phyloP scores from a whole-genome alignment of 2,888 invertebrate genomes.

The Tenthredo scrophulariae region DNA sequence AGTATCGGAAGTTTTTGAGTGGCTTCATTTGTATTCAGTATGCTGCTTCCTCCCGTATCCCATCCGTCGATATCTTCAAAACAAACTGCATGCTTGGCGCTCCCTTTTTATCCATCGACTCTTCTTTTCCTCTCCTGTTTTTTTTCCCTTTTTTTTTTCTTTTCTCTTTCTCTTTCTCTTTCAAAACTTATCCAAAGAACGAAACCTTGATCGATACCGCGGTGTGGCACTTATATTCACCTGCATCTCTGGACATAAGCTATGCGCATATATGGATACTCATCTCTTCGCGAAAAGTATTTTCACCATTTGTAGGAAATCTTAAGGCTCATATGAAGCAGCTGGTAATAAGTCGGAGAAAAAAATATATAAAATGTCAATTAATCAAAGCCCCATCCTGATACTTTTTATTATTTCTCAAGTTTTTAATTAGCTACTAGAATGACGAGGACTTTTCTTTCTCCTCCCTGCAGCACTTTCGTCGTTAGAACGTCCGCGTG shows the following conservation, averaged over 20 bases:
- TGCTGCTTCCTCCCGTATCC: constrained; percentile 59
- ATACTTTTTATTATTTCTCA: constrained; percentile 10
- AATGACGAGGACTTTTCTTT: neutral
- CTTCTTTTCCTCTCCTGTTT: constrained; percentile 54
- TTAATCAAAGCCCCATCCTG: constrained; percentile 7
- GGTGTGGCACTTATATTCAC: neutral
- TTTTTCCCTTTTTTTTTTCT: constrained; percentile 58
- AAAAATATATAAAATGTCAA: neutral
- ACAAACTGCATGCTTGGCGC: constrained; percentile 61
- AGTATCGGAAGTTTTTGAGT: constrained; percentile 60
- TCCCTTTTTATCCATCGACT: constrained; percentile 50
- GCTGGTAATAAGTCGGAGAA: neutral
- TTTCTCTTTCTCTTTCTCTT: constrained; percentile 53
- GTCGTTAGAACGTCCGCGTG: constrained; percentile 34
- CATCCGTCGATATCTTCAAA: constrained; percentile 62
- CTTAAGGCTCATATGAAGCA: neutral
- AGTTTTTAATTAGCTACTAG: constrained; percentile 40
- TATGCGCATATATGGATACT: neutral
- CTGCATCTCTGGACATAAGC: neutral
- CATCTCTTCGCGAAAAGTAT: neutral
- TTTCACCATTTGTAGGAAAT: neutral
- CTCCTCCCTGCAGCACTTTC: constrained; percentile 4
- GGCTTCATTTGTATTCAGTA: constrained; percentile 64
- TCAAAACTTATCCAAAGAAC: constrained; percentile 22
- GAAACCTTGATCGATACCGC: constrained; percentile 31